These are phyloP conservation scores for Sericinus montela DNA, from an alignment of 2,888 invertebrate species.

Conservation along the genomic window DNA sequence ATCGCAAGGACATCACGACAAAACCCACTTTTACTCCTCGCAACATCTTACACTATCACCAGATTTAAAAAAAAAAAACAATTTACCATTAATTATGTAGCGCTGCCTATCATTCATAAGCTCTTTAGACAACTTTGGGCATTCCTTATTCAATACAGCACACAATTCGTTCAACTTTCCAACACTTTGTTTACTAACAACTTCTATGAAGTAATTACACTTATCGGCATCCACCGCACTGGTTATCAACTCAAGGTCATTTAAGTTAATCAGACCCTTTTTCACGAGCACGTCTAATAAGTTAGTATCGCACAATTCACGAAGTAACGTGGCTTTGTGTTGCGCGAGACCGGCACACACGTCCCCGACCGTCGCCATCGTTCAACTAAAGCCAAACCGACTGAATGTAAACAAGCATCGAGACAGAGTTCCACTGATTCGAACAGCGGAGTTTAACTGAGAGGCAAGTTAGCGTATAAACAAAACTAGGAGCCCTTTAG, in stretches of 20 bases:
- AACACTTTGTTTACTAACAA: slow-evolving; percentile 81
- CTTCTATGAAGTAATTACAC: slow-evolving; percentile 80
- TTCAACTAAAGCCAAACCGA: slow-evolving; percentile 43
- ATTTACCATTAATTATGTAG: slow-evolving; percentile 67
- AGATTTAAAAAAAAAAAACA: too few species aligned
- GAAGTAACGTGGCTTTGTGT: slow-evolving; percentile 81
- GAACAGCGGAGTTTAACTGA: not conserved
- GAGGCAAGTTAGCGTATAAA: not conserved
- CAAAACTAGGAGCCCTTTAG: too few species aligned
- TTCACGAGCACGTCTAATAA: slow-evolving; percentile 81
- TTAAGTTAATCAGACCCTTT: slow-evolving; percentile 81
- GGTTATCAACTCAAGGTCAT: slow-evolving; percentile 78
- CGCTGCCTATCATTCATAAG: slow-evolving; percentile 79
- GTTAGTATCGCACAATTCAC: slow-evolving; percentile 81
- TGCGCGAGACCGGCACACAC: slow-evolving; percentile 81
- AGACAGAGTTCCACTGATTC: too few species aligned
- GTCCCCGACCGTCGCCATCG: slow-evolving; percentile 74
- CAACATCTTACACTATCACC: too few species aligned
- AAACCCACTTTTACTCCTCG: too few species aligned
- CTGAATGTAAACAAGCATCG: not conserved
- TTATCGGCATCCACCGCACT: slow-evolving; percentile 71
- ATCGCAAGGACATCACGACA: too few species aligned
- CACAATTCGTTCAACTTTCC: slow-evolving; percentile 81
- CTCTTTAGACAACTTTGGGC: slow-evolving; percentile 81
- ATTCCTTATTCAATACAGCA: slow-evolving; percentile 80